phyloP scores from a whole-genome alignment of 2,797 vertebrate genomes.

The Scyliorhinus canicula region DNA sequence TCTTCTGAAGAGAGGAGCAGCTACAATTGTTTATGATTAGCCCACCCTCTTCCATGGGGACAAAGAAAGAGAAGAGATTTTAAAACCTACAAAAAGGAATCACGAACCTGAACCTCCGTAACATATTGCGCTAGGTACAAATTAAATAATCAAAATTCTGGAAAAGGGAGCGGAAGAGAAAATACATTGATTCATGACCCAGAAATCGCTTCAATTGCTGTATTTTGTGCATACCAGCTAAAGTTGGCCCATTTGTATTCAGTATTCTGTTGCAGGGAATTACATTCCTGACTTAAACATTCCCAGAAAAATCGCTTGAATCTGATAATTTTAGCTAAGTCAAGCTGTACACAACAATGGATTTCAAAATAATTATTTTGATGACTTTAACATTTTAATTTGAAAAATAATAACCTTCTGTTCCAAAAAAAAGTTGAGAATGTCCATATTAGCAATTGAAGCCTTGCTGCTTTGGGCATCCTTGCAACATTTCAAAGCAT shows the following conservation, averaged over 20 bases:
- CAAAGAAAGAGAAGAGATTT: neutral
- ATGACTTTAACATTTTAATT: neutral
- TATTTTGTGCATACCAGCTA: neutral
- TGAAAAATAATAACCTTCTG: neutral
- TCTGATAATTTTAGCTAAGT: neutral
- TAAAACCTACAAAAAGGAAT: neutral
- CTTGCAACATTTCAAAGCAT: neutral
- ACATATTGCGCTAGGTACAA: neutral
- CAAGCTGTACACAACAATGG: neutral
- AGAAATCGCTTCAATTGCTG: neutral
- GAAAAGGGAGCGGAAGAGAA: neutral
- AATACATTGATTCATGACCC: neutral
- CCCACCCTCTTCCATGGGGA: neutral
- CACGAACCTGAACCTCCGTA: neutral
- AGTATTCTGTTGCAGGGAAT: neutral
- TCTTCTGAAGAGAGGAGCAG: neutral
- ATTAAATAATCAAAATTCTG: neutral
- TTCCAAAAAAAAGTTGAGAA: neutral
- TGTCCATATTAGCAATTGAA: neutral
- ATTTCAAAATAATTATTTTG: neutral
- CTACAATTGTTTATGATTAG: neutral
- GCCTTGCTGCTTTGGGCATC: neutral
- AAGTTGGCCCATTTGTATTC: neutral
- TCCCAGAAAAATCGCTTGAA: neutral
- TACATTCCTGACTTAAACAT: neutral